Base-by-base conservation (phyloP, 2,797 vertebrate species). In the Cirrhinus mrigala region DNA sequence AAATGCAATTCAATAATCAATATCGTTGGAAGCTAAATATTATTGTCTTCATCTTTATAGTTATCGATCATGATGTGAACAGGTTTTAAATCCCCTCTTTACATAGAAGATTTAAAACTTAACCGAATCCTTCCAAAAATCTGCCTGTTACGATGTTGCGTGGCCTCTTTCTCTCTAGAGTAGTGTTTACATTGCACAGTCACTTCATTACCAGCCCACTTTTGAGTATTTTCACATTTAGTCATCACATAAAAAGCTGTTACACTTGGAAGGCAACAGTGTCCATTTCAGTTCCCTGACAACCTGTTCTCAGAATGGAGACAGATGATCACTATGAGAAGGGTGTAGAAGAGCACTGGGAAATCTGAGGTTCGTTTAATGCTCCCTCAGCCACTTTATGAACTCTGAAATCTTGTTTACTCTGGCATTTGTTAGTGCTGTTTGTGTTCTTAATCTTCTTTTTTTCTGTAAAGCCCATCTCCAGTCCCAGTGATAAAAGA, bases 401-500 rank as follows among this genome's bases (percentile, higher is more conserved):
- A 40, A 22, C 82, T 73, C 71, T 20, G 69, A 60, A 77, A 73
- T 56, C 70, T 56, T 86, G 74, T 81, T 87, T 71, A 6, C 80
- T 85, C 48, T 84, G 81, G 56, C 66, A 74, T 74, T 29, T 2
- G 48, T 74, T 68, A 73, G 40, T n/a, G 40, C 37, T 85, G 33
- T 22, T 44, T 90, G 84, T 76, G 87, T 88, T 84, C 87, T 80
- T 82, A 89, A 22, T 75, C 71, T 54, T 89, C 83, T 84, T 81
- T 16, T 89, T 92, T 91, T 83, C 79, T 92, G 87, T 93, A 91
- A 91, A 88, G 88, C 85, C 78, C 66, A 9, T 76, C 75, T 82
- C 54, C 58, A 62, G 22, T 24, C 81, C 52, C 4, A 44, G 60
- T 88, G 87, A 92, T 91, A 86, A 93, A 91, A 91, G 87, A 83